Conservation (phyloP, 2,888 invertebrate species). For the Seira ritae region DNA sequence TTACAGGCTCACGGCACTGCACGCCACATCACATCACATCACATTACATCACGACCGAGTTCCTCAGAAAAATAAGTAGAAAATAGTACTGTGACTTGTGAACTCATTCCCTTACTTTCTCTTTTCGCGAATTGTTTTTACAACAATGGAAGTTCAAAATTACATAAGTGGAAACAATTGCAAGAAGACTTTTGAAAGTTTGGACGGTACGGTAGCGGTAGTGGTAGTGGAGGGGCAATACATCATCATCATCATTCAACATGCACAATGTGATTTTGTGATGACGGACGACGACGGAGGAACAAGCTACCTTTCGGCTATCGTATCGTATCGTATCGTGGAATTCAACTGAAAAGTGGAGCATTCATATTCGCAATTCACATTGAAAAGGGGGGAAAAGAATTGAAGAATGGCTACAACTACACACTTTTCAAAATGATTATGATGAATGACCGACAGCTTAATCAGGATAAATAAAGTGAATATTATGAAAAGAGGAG, state of each 20-base stretch:
- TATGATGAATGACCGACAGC: conserved; percentile 10
- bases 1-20: too few relatives aligned
- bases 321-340: too few relatives aligned
- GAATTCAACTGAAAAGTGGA: too few relatives aligned
- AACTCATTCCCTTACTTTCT: too few relatives aligned
- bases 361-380: not conserved
- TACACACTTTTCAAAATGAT: conserved; percentile 1
- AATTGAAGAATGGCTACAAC: conserved; percentile 10
- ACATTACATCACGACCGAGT: too few relatives aligned
- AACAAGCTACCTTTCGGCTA: not conserved
- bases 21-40: too few relatives aligned
- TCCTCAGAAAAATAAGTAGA: too few relatives aligned
- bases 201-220: not conserved
- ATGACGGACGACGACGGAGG: too few relatives aligned
- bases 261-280: not conserved
- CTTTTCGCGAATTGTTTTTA: too few relatives aligned
- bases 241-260: conserved; percentile 32
- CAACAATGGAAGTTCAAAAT: too few relatives aligned
- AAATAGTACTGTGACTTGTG: too few relatives aligned
- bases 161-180: not conserved
- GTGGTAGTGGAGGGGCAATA: conserved; percentile 9
- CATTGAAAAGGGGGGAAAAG: not conserved
- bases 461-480: not conserved
- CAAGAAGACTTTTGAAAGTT: not conserved
- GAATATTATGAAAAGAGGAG: too few relatives aligned